Conservation (phyloP, 2,113 vertebrate species). For the Benitochromis conjunctus region DNA sequence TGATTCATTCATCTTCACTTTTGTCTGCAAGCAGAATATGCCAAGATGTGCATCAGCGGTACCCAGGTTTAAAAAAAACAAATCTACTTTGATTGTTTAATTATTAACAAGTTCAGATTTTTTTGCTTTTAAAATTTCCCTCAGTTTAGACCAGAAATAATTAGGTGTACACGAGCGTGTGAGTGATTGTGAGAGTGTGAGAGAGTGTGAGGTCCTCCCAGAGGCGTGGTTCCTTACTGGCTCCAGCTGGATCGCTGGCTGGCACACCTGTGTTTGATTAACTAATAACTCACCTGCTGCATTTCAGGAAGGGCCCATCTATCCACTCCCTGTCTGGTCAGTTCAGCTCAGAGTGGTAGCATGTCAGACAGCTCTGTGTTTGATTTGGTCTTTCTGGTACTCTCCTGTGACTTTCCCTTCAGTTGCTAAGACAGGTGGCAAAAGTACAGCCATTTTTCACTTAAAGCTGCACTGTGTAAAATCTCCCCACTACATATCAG, state of each 20-base stretch:
- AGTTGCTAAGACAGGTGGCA: accelerated
- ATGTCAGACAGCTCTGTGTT: background rate
- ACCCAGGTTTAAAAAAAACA: accelerated
- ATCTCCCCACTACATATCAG: background rate
- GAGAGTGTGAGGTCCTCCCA: background rate
- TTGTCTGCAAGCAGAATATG: background rate
- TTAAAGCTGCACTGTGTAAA: background rate
- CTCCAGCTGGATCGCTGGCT: background rate
- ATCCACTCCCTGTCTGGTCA: background rate
- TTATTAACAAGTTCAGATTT: background rate
- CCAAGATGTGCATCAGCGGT: accelerated
- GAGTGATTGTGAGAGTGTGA: too few relatives aligned
- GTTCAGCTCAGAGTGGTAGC: background rate
- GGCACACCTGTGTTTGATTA: background rate
- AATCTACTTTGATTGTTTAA: background rate
- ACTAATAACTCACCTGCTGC: background rate
- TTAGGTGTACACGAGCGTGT: too few relatives aligned
- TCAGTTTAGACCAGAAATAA: background rate
- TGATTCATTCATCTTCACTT: background rate
- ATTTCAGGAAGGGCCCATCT: background rate
- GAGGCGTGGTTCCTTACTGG: background rate
- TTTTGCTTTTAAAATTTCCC: background rate
- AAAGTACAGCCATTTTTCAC: background rate
- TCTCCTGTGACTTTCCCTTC: background rate
- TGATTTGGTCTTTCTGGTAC: background rate